Percentiles rank a stretch among this genome's conserved stretches.
These are phyloP conservation scores for Arctocebus calabarensis DNA, from an alignment of 2,797 vertebrate genomes.

Conservation along the genomic window DNA sequence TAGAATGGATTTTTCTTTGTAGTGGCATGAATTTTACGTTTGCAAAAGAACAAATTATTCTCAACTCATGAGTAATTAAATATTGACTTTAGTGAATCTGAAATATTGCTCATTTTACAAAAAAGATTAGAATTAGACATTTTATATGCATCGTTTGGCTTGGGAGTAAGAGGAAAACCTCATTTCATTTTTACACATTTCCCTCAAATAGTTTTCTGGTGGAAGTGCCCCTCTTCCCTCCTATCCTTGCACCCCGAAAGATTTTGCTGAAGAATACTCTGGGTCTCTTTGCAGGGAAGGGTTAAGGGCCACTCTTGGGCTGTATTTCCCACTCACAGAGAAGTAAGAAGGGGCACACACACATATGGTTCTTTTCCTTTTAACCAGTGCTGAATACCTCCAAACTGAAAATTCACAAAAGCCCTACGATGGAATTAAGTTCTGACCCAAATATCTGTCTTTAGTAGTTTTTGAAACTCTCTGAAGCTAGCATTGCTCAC, in stretches of 20 bases:
- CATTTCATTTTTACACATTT: conserved; percentile 32
- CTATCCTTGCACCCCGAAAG: background rate
- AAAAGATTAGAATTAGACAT: conserved; percentile 66
- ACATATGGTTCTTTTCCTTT: background rate
- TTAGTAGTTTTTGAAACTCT: background rate
- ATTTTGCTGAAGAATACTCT: background rate
- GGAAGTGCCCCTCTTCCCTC: background rate
- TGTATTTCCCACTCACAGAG: background rate
- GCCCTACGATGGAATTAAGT: background rate
- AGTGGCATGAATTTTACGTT: conserved; percentile 59
- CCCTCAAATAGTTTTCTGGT: background rate
- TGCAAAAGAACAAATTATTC: conserved; percentile 58
- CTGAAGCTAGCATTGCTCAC: background rate
- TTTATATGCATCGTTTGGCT: conserved; percentile 32
- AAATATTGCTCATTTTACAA: conserved; percentile 65
- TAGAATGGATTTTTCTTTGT: conserved; percentile 61
- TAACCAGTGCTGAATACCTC: background rate
- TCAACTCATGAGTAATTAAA: conserved; percentile 70
- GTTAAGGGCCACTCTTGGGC: background rate
- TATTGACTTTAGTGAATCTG: conserved; percentile 64
- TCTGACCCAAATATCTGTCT: background rate
- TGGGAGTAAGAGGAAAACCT: conserved; percentile 62
- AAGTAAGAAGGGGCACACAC: background rate
- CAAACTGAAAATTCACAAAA: background rate
- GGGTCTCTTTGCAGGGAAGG: background rate